These are phyloP conservation scores for Tenebrio molitor DNA, from an alignment of 1,140 invertebrate genomes.

Conservation along the genomic window DNA sequence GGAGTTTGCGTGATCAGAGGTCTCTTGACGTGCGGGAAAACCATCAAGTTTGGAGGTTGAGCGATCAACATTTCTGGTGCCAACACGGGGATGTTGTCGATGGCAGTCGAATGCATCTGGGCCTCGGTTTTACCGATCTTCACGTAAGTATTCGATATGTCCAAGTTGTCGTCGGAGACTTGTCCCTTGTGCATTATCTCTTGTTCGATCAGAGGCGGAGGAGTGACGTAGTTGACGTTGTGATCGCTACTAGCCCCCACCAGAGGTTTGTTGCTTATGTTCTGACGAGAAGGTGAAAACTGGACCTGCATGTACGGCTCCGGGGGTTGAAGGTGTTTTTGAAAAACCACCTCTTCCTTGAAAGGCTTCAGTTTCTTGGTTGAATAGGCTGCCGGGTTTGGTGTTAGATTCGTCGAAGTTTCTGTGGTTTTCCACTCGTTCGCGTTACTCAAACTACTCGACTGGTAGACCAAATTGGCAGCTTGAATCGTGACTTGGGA, in stretches of 20 bases:
- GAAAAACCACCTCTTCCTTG: slow-evolving; percentile 43
- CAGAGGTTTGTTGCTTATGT: slow-evolving; percentile 49
- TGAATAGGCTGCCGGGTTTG: slow-evolving; percentile 40
- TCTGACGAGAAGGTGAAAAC: slow-evolving; percentile 48
- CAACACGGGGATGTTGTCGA: slow-evolving; percentile 45
- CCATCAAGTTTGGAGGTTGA: slow-evolving; percentile 38
- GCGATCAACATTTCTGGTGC: slow-evolving; percentile 34
- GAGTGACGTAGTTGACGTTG: slow-evolving; percentile 59
- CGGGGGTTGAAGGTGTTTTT: slow-evolving; percentile 47
- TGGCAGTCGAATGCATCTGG: slow-evolving; percentile 60
- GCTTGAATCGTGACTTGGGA: slow-evolving; percentile 69
- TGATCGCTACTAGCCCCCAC: slow-evolving; percentile 56
- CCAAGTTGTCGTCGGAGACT: slow-evolving; percentile 65
- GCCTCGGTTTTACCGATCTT: slow-evolving; percentile 67
- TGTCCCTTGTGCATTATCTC: slow-evolving; percentile 65
- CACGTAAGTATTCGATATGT: slow-evolving; percentile 65
- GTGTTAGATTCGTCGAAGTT: slow-evolving; percentile 51
- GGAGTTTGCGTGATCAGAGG: slow-evolving; percentile 46
- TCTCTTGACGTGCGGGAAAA: slow-evolving; percentile 47
- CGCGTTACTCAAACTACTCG: slow-evolving; percentile 68
- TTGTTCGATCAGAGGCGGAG: slow-evolving; percentile 47
- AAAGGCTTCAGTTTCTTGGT: slow-evolving; percentile 16
- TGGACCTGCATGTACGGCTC: slow-evolving; percentile 54
- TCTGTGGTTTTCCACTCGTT: slow-evolving; percentile 64
- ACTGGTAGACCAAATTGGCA: slow-evolving; percentile 75